Evolutionary conservation across 2,113 vertebrate genomes (phyloP), one percentile per base, ranked within the genome.

Genomic region (Tetraodon nigroviridis): DNA sequence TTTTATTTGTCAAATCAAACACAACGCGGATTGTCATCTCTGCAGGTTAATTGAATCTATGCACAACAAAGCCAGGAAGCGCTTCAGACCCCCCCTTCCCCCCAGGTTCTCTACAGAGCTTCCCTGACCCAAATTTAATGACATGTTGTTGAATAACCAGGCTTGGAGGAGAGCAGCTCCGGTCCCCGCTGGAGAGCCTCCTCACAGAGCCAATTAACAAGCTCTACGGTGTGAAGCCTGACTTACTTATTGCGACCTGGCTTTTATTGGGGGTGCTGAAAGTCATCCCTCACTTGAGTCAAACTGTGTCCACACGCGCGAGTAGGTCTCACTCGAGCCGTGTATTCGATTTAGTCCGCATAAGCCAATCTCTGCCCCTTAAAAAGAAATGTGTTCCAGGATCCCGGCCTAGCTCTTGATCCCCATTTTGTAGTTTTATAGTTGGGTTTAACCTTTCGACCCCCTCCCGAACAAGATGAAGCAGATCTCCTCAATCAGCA

Each of bases 171-270:
- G 73, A 55, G 18, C 14, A 46, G 68, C 54, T 55, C 69, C 63
- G 47, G 60, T 69, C 80, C 78, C 74, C 73, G 67, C 11, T 20
- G 44, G 55, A 72, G 22, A 66, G 55, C 60, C 59, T 65, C 65
- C 62, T 79, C 54, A 74, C 79, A 76, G 71, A 72, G 61, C 67
- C 63, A 84, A 69, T 80, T 79, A 82, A 64, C 62, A 74, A 61
- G 55, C 40, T 64, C 62, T 49, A 55, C 70, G 72, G 65, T 69
- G 49, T 51, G 58, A 65, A 13, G 45, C 73, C 61, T 55, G 45
- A 71, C 61, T 80, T 7, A 64, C 77, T 73, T 67, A 65, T 64
- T 52, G 44, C 61, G 64, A 55, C 57, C 67, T 4, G 11, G 56
- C 54, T 53, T 70, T 60, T 49, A 57, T 24, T 72, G 51, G 69